Evolutionary conservation across 2,888 invertebrate species (phyloP).

Genomic region (Phortica okadai): DNA sequence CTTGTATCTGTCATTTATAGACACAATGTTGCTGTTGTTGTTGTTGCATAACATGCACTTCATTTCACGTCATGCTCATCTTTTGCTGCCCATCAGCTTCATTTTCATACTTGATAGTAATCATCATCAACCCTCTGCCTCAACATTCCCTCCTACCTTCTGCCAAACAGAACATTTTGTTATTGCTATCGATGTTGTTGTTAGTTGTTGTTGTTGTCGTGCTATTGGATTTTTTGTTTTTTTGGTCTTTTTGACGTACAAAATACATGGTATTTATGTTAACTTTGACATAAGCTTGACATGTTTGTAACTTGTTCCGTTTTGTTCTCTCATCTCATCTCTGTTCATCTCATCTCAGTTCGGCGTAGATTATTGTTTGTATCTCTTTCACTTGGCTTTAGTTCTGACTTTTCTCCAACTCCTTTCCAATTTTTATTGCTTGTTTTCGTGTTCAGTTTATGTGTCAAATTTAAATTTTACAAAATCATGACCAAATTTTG

Average conservation of each 20-base stretch:
- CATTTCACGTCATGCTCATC: conserved; percentile 25
- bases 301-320: conserved; percentile 57
- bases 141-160: too few relatives aligned
- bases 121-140: too few relatives aligned
- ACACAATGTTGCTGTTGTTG: conserved; percentile 23
- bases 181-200: conserved; percentile 31
- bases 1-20: conserved; percentile 30
- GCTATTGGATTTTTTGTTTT: conserved; percentile 35
- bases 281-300: conserved; percentile 67
- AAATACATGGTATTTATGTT: conserved; percentile 67
- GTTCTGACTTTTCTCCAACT: too few relatives aligned
- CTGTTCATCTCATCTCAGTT: conserved; percentile 35
- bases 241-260: conserved; percentile 50
- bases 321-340: conserved; percentile 24
- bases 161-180: neutral
- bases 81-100: neutral
- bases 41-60: conserved; percentile 38
- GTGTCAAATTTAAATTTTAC: conserved; percentile 63
- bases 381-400: too few relatives aligned
- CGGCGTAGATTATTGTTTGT: neutral
- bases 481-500: conserved; percentile 2
- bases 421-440: too few relatives aligned
- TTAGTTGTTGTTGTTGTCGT: conserved; percentile 37
- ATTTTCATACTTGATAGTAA: neutral
- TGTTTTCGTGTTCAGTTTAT: conserved; percentile 45